These are phyloP conservation scores for Acronicta leporina DNA, from an alignment of 2,888 invertebrate genomes.

Conservation along the genomic window DNA sequence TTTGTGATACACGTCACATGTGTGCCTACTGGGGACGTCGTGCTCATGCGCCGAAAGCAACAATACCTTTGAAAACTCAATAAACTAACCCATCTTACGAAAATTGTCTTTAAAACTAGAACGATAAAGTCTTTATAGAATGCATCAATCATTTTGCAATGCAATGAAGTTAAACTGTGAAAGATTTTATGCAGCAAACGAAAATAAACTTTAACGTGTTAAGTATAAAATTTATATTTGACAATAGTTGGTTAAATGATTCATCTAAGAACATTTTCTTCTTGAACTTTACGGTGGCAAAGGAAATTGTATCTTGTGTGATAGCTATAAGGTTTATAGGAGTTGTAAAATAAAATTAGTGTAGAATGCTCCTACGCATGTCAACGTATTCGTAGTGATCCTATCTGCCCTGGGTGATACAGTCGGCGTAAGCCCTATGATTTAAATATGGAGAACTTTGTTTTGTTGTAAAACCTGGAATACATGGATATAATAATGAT, in stretches of 20 bases:
- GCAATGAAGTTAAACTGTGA: conserved; percentile 6
- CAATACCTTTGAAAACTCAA: conserved; percentile 31
- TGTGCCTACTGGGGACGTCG: conserved; percentile 69
- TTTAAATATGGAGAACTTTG: conserved; percentile 66
- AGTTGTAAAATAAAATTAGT: conserved; percentile 23
- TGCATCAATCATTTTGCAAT: conserved; percentile 4
- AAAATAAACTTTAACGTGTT: background rate
- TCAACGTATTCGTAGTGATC: conserved; percentile 77
- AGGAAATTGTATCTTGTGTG: conserved; percentile 7
- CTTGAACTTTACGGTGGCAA: conserved; percentile 4
- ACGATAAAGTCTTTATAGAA: background rate
- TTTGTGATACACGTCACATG: conserved; percentile 70
- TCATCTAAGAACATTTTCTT: conserved; percentile 39
- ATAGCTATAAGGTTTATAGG: conserved; percentile 20
- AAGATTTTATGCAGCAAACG: background rate
- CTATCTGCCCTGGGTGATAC: conserved; percentile 73
- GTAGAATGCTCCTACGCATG: conserved; percentile 76
- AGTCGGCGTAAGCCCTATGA: conserved; percentile 66
- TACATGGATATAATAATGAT: no score
- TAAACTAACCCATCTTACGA: background rate
- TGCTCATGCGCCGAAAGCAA: conserved; percentile 58
- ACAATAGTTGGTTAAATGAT: conserved; percentile 7
- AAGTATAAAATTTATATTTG: background rate
- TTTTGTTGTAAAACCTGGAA: conserved; percentile 34
- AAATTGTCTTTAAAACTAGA: background rate